A percentile compares a stretch with the other conserved stretches of the same genome.
These are phyloP conservation scores for Amphipyra tragopoginis DNA, from an alignment of 2,888 invertebrate genomes.

Conservation along the genomic window DNA sequence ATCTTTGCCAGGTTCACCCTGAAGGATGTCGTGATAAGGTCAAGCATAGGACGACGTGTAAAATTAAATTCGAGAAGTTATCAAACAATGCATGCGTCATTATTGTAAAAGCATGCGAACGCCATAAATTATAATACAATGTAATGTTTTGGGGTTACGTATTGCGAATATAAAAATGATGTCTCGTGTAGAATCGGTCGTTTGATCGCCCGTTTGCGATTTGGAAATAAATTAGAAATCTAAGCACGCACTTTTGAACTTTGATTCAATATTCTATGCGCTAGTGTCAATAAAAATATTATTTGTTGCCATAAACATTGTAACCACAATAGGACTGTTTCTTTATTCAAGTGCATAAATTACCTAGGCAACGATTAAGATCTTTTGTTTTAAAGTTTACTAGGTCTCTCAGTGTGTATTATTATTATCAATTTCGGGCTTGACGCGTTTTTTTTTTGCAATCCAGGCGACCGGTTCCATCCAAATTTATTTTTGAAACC, in stretches of 20 bases:
- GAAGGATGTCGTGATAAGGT: constrained; percentile 1
- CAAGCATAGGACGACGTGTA: constrained; percentile 2
- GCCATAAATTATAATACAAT: constrained; percentile 44
- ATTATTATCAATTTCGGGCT: constrained; percentile 11
- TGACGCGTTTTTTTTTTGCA: constrained; percentile 38
- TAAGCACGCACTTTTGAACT: constrained; percentile 24
- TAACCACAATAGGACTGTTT: background rate
- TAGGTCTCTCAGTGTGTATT: constrained; percentile 3
- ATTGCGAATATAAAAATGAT: constrained; percentile 34
- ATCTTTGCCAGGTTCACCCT: constrained; percentile 10
- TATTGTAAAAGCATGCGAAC: constrained; percentile 28
- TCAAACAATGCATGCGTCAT: constrained; percentile 10
- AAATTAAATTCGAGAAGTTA: constrained; percentile 20
- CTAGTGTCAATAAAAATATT: constrained; percentile 10
- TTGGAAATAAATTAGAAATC: constrained; percentile 20
- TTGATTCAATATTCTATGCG: constrained; percentile 24
- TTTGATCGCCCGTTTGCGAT: background rate
- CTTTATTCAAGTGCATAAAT: background rate
- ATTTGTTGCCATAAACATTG: background rate
- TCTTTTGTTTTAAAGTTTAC: background rate
- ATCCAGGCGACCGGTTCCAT: constrained; percentile 45
- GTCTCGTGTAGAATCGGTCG: constrained; percentile 1
- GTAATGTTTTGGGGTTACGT: constrained; percentile 34
- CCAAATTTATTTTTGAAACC: constrained; percentile 56
- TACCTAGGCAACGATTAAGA: background rate